Percentiles rank a stretch among this genome's conserved stretches.
Evolutionary conservation across 2,113 vertebrate species (phyloP).

Genomic region (Anarhynchus alexandrinus): DNA sequence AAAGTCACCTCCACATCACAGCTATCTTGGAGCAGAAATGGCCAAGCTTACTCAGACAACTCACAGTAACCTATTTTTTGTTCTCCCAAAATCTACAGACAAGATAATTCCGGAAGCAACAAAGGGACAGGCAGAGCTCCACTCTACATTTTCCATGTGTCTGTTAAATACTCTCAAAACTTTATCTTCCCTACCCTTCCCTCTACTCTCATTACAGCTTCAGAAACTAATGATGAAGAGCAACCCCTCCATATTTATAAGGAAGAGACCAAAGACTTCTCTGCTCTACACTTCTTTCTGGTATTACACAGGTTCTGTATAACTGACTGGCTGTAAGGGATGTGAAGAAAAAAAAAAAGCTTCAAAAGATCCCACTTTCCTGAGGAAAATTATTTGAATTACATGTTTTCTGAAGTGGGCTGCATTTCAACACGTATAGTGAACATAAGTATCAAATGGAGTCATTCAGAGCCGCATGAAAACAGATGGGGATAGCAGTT

Average conservation of each 20-base stretch:
- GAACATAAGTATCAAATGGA: slow-evolving; percentile 41
- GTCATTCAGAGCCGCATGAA: slow-evolving; percentile 21
- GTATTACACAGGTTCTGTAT: background rate
- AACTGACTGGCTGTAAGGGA: background rate
- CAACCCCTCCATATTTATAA: background rate
- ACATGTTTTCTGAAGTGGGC: slow-evolving; percentile 52
- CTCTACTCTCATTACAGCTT: background rate
- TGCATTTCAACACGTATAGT: background rate
- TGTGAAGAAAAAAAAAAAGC: background rate
- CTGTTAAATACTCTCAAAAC: background rate
- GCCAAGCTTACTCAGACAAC: background rate
- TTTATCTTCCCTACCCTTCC: background rate
- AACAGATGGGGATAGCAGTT: slow-evolving; percentile 41
- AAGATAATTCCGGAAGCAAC: background rate
- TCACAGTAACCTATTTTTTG: background rate
- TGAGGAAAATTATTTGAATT: background rate
- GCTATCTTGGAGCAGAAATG: background rate
- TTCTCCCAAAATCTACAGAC: background rate
- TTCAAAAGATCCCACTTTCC: background rate
- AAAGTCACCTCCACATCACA: background rate
- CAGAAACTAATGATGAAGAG: background rate
- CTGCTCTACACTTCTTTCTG: background rate
- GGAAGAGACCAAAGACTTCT: background rate
- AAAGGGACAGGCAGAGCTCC: background rate
- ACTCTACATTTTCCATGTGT: background rate